Evolutionary conservation across 2,797 vertebrate genomes (phyloP).

Genomic region (Eulemur mongoz): DNA sequence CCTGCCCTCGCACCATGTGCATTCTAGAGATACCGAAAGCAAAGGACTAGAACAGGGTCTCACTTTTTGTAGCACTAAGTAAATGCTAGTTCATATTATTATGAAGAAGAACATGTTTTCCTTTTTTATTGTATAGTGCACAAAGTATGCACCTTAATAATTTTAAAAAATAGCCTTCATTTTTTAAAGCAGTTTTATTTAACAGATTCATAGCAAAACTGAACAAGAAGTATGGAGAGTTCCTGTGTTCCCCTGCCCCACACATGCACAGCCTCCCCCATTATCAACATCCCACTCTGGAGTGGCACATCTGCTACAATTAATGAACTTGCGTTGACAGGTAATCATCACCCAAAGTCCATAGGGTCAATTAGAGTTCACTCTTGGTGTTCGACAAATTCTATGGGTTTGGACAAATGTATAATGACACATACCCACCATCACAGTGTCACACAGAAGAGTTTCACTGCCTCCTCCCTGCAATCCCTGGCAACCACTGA

Average conservation of each 20-base stretch:
- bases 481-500: background rate
- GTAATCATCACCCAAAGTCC: background rate
- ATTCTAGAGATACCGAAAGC: background rate
- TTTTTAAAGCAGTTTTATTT: background rate
- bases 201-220: background rate
- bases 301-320: background rate
- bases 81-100: background rate
- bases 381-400: background rate
- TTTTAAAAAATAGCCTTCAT: background rate
- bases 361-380: background rate
- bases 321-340: background rate
- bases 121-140: background rate
- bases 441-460: background rate
- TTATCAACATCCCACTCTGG: background rate
- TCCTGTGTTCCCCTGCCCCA: no score
- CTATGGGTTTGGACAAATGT: background rate
- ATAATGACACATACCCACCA: no score
- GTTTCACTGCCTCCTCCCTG: background rate
- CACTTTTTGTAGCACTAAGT: background rate
- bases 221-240: no score
- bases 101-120: background rate
- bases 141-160: background rate
- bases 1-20: rapidly evolving
- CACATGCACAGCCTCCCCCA: no score
- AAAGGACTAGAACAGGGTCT: background rate